A percentile compares a stretch with the other conserved stretches of the same genome.
Conservation (phyloP, 2,797 vertebrate genomes). For the Phaenicophaeus curvirostris region DNA sequence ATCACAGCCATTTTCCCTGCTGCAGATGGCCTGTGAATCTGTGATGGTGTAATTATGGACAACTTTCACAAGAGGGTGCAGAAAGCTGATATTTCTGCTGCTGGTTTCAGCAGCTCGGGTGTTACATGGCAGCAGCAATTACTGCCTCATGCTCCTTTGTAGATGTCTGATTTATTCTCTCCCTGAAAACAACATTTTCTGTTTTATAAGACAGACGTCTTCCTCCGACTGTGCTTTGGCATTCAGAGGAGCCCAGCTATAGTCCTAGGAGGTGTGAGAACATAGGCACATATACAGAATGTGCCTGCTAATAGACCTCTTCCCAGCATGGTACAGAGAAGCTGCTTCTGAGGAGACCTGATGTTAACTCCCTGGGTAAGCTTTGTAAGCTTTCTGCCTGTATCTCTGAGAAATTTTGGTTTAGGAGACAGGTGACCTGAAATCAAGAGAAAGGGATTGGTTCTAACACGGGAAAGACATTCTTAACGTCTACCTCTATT, state of each 20-base stretch:
- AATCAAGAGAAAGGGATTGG: background rate
- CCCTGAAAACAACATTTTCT: background rate
- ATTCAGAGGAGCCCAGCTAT: background rate
- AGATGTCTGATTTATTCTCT: background rate
- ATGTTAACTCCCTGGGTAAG: background rate
- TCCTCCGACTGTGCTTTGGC: background rate
- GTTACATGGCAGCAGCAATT: background rate
- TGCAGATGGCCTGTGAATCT: background rate
- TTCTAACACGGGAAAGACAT: background rate
- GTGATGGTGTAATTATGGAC: background rate
- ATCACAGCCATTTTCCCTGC: background rate
- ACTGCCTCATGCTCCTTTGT: background rate
- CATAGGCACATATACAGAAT: background rate
- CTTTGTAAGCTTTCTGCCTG: background rate
- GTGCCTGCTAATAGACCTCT: background rate
- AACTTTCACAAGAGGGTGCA: background rate
- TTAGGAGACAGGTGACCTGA: background rate
- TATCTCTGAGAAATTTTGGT: background rate
- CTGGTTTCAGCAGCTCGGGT: background rate
- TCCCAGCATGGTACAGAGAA: background rate
- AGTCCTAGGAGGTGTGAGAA: background rate
- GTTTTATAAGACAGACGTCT: background rate
- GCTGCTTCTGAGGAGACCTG: background rate
- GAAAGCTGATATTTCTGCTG: background rate
- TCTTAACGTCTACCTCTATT: accelerated